These are phyloP conservation scores for Drosophila fungiperda DNA, from an alignment of 2,888 invertebrate species.

Conservation along the genomic window DNA sequence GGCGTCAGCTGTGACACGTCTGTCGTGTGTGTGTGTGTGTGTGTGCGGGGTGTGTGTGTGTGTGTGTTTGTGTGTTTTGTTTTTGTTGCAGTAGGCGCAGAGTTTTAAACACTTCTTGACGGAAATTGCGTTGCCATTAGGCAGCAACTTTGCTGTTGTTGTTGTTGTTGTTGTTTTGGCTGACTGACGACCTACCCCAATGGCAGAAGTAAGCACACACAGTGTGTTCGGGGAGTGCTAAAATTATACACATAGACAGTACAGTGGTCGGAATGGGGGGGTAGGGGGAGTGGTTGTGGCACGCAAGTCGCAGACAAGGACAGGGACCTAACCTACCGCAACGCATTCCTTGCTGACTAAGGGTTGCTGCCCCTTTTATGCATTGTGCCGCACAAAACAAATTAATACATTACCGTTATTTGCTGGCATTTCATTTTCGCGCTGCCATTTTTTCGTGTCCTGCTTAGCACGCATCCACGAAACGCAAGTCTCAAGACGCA, in stretches of 20 bases:
- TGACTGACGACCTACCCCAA: slow-evolving; percentile 68
- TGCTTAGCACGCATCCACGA: slow-evolving; percentile 21
- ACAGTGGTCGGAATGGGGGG: neutral
- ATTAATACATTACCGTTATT: slow-evolving; percentile 58
- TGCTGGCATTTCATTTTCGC: slow-evolving; percentile 44
- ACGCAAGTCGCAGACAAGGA: slow-evolving; percentile 20
- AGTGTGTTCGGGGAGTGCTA: neutral
- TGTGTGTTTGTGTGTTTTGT: slow-evolving; percentile 1
- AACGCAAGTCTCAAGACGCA: neutral
- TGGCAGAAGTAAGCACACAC: slow-evolving; percentile 23
- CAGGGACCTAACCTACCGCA: slow-evolving; percentile 79
- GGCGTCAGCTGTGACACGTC: slow-evolving; percentile 55
- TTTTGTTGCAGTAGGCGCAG: slow-evolving; percentile 24
- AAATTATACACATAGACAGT: neutral
- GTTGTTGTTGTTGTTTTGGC: slow-evolving; percentile 14
- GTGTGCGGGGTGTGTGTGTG: slow-evolving; percentile 8
- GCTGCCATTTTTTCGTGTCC: slow-evolving; percentile 53
- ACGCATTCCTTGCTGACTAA: slow-evolving; percentile 75
- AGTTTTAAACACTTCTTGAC: slow-evolving; percentile 42
- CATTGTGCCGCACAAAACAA: slow-evolving; percentile 36
- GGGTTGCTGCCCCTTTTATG: slow-evolving; percentile 64
- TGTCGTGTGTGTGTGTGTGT: slow-evolving; percentile 6
- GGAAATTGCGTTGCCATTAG: slow-evolving; percentile 78
- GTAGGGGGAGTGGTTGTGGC: slow-evolving; percentile 10
- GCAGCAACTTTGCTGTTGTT: slow-evolving; percentile 23